A percentile compares a stretch with the other conserved stretches of the same genome.
phyloP scores from a whole-genome alignment of 2,797 vertebrate genomes.

The Sebastes cheni region DNA sequence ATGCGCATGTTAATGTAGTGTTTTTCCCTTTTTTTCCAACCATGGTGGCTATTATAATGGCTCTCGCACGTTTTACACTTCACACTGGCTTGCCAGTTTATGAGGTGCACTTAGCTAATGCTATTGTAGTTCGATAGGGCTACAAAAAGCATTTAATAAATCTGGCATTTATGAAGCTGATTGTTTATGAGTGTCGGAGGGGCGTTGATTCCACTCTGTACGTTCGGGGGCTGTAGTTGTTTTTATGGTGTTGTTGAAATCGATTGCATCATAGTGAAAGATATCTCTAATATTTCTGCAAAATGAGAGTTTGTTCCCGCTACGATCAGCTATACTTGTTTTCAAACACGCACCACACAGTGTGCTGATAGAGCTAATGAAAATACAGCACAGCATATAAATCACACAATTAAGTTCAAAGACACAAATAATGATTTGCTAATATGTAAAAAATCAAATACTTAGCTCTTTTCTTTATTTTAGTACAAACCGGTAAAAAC shows the following conservation, averaged over 20 bases:
- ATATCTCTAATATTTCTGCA: not conserved
- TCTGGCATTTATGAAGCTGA: slow-evolving; percentile 9
- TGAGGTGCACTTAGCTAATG: not conserved
- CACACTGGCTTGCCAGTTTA: not conserved
- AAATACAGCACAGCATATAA: not conserved
- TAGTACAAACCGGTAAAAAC: not conserved
- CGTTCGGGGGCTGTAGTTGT: not conserved
- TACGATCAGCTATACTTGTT: no score
- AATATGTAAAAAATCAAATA: not conserved
- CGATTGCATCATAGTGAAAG: not conserved
- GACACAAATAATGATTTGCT: not conserved
- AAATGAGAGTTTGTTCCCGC: not conserved
- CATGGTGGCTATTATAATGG: no score
- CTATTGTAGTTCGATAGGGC: not conserved
- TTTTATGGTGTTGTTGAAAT: not conserved
- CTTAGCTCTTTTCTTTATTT: not conserved
- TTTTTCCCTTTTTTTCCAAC: not conserved
- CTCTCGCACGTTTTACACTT: not conserved
- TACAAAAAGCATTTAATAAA: slow-evolving; percentile 9
- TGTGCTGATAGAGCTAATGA: not conserved
- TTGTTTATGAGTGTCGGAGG: slow-evolving; percentile 1
- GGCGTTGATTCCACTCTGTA: not conserved
- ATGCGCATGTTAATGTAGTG: slow-evolving; percentile 5
- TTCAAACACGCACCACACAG: not conserved
- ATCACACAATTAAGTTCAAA: not conserved